Evolutionary conservation across 2,113 vertebrate genomes (phyloP).

Genomic region (Ivindomyrus marchei): DNA sequence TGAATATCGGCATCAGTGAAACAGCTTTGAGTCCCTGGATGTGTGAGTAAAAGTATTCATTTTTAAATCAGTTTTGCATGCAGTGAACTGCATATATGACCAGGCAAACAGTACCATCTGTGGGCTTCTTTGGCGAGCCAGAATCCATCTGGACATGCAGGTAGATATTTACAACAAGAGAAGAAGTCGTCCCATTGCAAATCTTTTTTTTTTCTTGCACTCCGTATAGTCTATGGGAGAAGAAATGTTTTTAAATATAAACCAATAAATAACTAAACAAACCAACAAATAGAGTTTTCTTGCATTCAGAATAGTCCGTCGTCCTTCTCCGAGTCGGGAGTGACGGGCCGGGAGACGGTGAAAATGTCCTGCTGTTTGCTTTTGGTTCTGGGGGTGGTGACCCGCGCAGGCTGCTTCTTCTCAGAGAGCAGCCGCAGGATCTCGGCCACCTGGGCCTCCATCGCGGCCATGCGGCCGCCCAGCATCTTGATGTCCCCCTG

Average conservation of each 20-base stretch:
- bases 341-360: slow-evolving; percentile 68
- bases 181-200: slow-evolving; percentile 18
- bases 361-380: slow-evolving; percentile 77
- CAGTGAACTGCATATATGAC: slow-evolving; percentile 95
- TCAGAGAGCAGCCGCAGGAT: slow-evolving; percentile 86
- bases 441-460: slow-evolving; percentile 89
- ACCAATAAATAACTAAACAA: slow-evolving; percentile 3
- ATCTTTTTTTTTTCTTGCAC: background rate
- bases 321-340: slow-evolving; percentile 74
- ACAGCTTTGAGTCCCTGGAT: slow-evolving; percentile 34
- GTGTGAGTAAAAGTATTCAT: slow-evolving; percentile 23
- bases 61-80: slow-evolving; percentile 65
- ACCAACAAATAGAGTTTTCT: background rate
- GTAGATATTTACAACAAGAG: slow-evolving; percentile 75
- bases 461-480: slow-evolving; percentile 74
- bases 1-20: slow-evolving; percentile 16
- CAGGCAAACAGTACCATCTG: slow-evolving; percentile 76
- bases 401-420: slow-evolving; percentile 63
- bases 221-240: slow-evolving; percentile 69
- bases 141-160: slow-evolving; percentile 99
- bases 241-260: slow-evolving; percentile 67
- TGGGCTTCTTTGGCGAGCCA: slow-evolving; percentile 90
- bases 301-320: slow-evolving; percentile 54
- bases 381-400: slow-evolving; percentile 67
- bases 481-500: slow-evolving; percentile 88